Conservation (phyloP, 2,797 vertebrate genomes). For the Syngnathus acus region DNA sequence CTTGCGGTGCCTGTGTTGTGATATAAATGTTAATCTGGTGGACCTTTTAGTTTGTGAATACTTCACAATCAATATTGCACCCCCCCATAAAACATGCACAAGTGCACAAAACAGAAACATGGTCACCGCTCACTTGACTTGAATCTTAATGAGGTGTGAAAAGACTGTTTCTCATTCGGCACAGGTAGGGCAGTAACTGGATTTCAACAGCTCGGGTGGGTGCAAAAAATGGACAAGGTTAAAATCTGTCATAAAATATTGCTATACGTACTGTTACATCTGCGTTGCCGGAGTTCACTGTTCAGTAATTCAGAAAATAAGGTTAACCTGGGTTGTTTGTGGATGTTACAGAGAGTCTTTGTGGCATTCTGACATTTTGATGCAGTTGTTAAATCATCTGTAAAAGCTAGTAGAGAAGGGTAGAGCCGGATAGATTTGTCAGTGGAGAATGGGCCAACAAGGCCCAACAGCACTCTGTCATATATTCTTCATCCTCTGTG, state of each 20-base stretch:
- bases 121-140: conserved; percentile 52
- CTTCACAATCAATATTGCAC: conserved; percentile 1
- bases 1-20: background rate
- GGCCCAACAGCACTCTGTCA: no score
- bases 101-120: conserved; percentile 52
- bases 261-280: background rate
- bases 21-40: conserved; percentile 21
- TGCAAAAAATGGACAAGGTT: background rate
- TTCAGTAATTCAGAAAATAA: background rate
- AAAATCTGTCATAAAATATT: background rate
- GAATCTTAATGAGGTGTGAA: conserved; percentile 62
- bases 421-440: no score
- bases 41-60: conserved; percentile 1
- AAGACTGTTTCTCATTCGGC: conserved; percentile 16
- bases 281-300: background rate
- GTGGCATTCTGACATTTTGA: no score
- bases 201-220: background rate
- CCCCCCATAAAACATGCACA: conserved; percentile 67
- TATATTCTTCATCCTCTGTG: no score
- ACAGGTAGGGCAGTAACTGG: background rate
- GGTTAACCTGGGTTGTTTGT: background rate
- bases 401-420: no score
- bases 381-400: no score
- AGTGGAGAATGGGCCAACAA: no score
- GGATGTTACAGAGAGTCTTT: background rate